Base-by-base conservation (phyloP, 1,140 invertebrate species). In the Danaus plexippus region DNA sequence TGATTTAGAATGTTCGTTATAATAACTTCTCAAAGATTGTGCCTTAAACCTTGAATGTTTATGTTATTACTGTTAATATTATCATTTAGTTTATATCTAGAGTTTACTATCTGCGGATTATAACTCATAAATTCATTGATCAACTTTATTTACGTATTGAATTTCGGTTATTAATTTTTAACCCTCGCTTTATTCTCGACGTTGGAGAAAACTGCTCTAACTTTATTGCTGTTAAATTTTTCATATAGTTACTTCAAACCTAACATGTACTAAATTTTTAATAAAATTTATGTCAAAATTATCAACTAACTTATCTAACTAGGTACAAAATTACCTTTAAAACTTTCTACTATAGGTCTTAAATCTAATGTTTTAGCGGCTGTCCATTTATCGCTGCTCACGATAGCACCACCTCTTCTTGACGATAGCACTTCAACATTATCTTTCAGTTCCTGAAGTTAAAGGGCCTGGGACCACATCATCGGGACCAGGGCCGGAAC, bases 281-380 rank as follows among this genome's bases (percentile, higher is more conserved):
- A 44, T 54, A 50, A 57, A 57, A 10, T 52, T 53, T 52, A 49
- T 53, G 13, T 45, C 12, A 22, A 54, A 61, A 18, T 11, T 11
- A 43, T 61, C 43, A 52, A 61, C 41, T 56, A 47, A 43, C 32
- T 45, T 61, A 47, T 60, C 57, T 22, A 62, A 57, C 3, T 57
- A 42, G 11, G n/a, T 48, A 66, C 55, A 41, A 41, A 66, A 47
- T 49, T 63, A 61, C 52, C 43, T 49, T 51, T 58, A 64, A n/a
- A 54, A 22, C 57, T 44, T n/a, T 59, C 50, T 41, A 43, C 9
- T 40, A 67, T 52, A 43, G 15, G 47, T 44, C 40, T 47, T 58
- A 74, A 64, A 57, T 71, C 61, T 64, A 71, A 63, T 40, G 58
- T 58, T 44, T 65, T 71, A 58, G 65, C 40, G 40, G 71, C 61